phyloP scores from a whole-genome alignment of 2,888 invertebrate species.

The Cremastinae sp. region DNA sequence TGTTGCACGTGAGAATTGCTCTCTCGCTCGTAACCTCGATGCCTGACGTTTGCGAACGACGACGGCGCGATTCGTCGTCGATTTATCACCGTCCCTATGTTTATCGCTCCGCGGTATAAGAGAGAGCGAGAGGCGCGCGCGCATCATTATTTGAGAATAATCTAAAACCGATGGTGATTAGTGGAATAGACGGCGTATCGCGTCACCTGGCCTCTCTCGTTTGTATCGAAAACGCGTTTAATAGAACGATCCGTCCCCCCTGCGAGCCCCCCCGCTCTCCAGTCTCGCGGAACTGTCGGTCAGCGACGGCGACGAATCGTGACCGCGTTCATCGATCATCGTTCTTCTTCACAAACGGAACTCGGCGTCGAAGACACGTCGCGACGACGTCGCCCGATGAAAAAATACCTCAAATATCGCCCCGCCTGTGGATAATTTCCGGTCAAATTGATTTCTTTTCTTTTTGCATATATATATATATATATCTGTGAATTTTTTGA shows the following conservation, averaged over 20 bases:
- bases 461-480: constrained; percentile 7
- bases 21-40: constrained; percentile 34
- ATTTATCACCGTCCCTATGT: constrained; percentile 54
- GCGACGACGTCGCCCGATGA: not conserved
- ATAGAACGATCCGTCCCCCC: constrained; percentile 22
- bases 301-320: constrained; percentile 31
- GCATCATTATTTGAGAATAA: constrained; percentile 80
- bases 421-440: no score
- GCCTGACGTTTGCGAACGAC: constrained; percentile 30
- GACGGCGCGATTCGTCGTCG: constrained; percentile 33
- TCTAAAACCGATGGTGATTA: constrained; percentile 81
- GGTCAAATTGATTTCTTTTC: no score
- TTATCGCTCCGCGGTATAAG: constrained; percentile 14
- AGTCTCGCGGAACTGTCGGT: constrained; percentile 29
- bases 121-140: constrained; percentile 51
- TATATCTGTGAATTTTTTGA: constrained; percentile 20
- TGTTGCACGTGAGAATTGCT: constrained; percentile 37
- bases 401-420: constrained; percentile 1
- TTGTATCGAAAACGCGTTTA: constrained; percentile 62
- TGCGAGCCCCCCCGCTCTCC: not conserved
- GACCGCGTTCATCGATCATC: constrained; percentile 56
- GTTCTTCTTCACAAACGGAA: constrained; percentile 5
- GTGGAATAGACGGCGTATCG: constrained; percentile 69
- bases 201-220: constrained; percentile 77
- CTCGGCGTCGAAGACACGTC: constrained; percentile 3